Percentiles rank a stretch among this genome's conserved stretches.
These are phyloP conservation scores for Scaeva pyrastri DNA, from an alignment of 2,888 invertebrate genomes.

Conservation along the genomic window DNA sequence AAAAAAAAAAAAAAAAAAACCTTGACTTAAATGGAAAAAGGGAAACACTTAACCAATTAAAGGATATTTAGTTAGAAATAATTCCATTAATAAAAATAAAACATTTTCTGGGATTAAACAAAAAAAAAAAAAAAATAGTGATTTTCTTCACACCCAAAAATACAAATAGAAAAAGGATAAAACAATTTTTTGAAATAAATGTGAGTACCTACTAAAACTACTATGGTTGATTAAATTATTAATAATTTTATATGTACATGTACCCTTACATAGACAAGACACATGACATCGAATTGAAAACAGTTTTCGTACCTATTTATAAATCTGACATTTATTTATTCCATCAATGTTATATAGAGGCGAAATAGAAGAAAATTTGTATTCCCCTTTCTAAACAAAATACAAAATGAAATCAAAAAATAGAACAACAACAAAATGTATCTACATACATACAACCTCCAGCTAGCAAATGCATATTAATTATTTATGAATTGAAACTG, in stretches of 20 bases:
- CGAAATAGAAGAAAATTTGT: constrained; percentile 51
- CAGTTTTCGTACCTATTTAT: constrained; percentile 22
- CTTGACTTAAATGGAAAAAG: constrained; percentile 18
- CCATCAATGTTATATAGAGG: constrained; percentile 39
- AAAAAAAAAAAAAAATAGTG: constrained; percentile 22
- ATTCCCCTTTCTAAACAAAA: constrained; percentile 75
- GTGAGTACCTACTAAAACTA: constrained; percentile 37
- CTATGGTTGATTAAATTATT: background rate
- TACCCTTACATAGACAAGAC: background rate
- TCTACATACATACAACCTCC: constrained; percentile 40
- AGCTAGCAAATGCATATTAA: constrained; percentile 73
- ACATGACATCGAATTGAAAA: constrained; percentile 36
- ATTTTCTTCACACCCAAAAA: background rate
- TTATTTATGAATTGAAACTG: constrained; percentile 76
- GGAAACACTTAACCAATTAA: background rate
- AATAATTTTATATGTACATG: background rate
- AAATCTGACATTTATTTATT: constrained; percentile 59
- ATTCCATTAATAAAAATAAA: constrained; percentile 45
- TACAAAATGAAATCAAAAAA: constrained; percentile 69
- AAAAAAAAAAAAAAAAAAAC: background rate
- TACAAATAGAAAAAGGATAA: constrained; percentile 50
- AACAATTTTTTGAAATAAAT: constrained; percentile 50
- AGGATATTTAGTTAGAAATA: constrained; percentile 18
- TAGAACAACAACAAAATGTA: constrained; percentile 27
- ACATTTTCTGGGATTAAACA: constrained; percentile 61